These are phyloP conservation scores for Norana najaformis DNA, from an alignment of 2,888 invertebrate genomes.

Conservation along the genomic window DNA sequence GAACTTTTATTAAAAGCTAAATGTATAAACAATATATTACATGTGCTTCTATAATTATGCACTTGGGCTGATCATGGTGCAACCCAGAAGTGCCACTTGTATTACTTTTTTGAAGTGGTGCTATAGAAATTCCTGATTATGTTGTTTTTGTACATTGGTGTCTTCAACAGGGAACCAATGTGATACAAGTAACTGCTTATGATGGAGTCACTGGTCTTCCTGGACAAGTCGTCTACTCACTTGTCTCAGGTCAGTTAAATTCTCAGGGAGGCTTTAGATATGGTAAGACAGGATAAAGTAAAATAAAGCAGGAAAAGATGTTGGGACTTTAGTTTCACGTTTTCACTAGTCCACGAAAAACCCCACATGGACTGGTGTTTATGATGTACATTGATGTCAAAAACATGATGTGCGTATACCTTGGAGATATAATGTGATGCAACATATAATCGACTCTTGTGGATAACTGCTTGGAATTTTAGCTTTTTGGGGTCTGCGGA, in stretches of 20 bases:
- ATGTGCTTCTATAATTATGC: too few species aligned
- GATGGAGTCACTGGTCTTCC: neutral
- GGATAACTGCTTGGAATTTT: too few species aligned
- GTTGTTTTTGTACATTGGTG: neutral
- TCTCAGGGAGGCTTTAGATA: neutral
- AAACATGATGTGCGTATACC: too few species aligned
- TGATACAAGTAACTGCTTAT: conserved; percentile 20
- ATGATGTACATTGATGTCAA: too few species aligned
- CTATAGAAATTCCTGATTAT: neutral
- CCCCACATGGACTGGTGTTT: too few species aligned
- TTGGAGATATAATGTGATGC: too few species aligned
- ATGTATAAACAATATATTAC: neutral
- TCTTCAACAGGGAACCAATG: conserved; percentile 15
- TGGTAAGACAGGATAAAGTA: neutral
- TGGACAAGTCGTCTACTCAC: neutral
- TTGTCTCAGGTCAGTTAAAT: conserved; percentile 13
- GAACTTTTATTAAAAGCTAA: neutral
- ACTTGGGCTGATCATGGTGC: neutral
- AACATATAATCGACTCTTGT: too few species aligned
- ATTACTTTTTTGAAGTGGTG: neutral
- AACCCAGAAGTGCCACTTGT: too few species aligned
- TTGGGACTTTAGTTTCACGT: too few species aligned
- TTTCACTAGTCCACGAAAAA: too few species aligned
- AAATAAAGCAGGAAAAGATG: neutral
- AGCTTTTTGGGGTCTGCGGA: too few species aligned